Percentiles rank a stretch among this genome's conserved stretches.
Conservation (phyloP, 2,797 vertebrate species). For the Acanthis flammea region DNA sequence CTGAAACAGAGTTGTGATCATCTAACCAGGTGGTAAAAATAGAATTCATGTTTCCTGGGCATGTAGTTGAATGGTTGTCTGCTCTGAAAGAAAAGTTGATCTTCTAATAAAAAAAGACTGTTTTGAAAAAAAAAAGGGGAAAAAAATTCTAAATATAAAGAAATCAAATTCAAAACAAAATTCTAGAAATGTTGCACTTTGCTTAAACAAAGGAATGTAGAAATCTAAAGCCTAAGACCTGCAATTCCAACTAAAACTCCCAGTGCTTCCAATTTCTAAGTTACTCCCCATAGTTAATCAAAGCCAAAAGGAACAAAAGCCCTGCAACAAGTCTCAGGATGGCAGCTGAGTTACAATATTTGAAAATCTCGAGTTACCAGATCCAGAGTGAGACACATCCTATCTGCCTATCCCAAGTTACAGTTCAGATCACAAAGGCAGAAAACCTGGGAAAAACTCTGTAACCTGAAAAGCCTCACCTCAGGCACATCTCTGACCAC, state of each 20-base stretch:
- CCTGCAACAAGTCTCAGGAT: background rate
- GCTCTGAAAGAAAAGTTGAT: background rate
- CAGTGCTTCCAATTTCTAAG: background rate
- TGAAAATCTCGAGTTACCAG: background rate
- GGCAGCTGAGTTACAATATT: background rate
- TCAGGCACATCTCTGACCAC: background rate
- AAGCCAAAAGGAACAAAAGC: background rate
- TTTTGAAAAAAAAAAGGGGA: background rate
- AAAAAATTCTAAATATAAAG: background rate
- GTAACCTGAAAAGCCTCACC: background rate
- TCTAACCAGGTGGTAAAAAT: background rate
- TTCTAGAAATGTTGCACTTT: background rate
- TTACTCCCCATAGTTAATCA: accelerated
- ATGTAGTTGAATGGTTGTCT: background rate
- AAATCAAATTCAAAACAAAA: background rate
- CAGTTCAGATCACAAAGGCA: background rate
- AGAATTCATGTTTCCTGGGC: background rate
- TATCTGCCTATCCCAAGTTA: background rate
- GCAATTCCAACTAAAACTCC: background rate
- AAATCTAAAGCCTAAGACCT: background rate
- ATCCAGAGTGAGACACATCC: background rate
- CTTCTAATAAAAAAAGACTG: background rate
- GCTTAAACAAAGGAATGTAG: background rate
- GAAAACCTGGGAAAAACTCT: background rate
- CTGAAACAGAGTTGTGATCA: background rate